These are phyloP conservation scores for Phaonia tiefii DNA, from an alignment of 2,888 invertebrate species.

Conservation along the genomic window DNA sequence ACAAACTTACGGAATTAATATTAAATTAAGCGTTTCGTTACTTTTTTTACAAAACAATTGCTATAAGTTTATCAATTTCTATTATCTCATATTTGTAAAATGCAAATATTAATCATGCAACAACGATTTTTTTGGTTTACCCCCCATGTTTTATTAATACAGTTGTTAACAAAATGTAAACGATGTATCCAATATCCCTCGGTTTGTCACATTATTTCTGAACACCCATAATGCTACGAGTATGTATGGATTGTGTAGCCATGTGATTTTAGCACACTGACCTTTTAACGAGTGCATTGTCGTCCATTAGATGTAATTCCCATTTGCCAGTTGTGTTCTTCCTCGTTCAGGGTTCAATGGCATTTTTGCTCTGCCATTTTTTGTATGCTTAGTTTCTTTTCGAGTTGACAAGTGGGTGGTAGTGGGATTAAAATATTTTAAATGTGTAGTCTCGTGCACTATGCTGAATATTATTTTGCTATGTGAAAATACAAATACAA, in stretches of 20 bases:
- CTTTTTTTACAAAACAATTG: not conserved
- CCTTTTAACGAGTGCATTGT: slow-evolving; percentile 51
- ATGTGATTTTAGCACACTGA: slow-evolving; percentile 50
- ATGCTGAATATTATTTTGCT: no score
- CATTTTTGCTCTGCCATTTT: not conserved
- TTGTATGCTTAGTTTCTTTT: no score
- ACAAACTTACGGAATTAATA: not conserved
- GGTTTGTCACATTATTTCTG: no score
- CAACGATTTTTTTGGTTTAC: not conserved
- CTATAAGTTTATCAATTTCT: not conserved
- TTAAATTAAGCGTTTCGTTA: not conserved
- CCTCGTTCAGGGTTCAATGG: not conserved
- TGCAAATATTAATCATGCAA: slow-evolving; percentile 10
- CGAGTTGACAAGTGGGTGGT: no score
- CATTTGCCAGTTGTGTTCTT: not conserved
- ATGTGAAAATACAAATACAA: no score
- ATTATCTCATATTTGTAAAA: slow-evolving; percentile 4
- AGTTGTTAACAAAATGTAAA: not conserved
- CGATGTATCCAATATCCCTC: no score
- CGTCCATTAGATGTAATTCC: not conserved
- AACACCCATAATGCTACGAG: no score
- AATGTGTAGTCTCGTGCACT: no score
- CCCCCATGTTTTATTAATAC: not conserved
- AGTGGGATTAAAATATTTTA: no score
- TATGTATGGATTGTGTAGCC: not conserved